Base-by-base conservation (phyloP, 2,797 vertebrate species). In the Rhabdomys pumilio region DNA sequence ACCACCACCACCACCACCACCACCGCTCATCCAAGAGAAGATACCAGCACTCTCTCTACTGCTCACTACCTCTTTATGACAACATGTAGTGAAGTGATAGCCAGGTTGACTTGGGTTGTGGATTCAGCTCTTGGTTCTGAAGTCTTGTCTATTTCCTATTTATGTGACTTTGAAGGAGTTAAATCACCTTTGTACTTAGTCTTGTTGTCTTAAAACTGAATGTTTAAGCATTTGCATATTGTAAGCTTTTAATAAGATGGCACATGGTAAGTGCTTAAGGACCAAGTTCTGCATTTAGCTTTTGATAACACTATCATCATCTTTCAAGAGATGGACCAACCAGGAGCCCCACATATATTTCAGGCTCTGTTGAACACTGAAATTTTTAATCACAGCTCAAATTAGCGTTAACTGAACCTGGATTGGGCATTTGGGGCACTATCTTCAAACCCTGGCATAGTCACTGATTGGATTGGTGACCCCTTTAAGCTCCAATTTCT, bases 391-490 rank as follows among this genome's bases (percentile, higher is more conserved):
- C 24, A 76, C 44, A 80, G 34, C 29, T 95, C 53, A 87, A 29
- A 14, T 92, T 38, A 89, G 26, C 59, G 38, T 92, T 83, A 41
- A 12, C 31, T 91, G 83, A 76, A 63, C 50, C 24, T 88, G 77
- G 22, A 79, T 85, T 93, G 84, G 44, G 47, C 11, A n/a, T 84
- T 72, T 73, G 24, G 34, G 94, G 17, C 11, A n/a, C 41, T 93
- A 73, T 88, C 59, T 94, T 93, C 41, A 69, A 77, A 69, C 53
- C 7, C n/a, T 90, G 76, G 13, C 57, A 89, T 91, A 81, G 41
- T 72, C 63, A 83, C 11, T 55, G 76, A 19, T 72, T 83, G 87
- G 86, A 6, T 87, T 29, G 6, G 29, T 90, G 14, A 76, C 38
- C 8, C 92, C 44, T 89, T 55, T 38, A 69, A 89, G 13, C 10